Evolutionary conservation across 2,888 invertebrate species (phyloP).

Genomic region (Lucinisca nassula): DNA sequence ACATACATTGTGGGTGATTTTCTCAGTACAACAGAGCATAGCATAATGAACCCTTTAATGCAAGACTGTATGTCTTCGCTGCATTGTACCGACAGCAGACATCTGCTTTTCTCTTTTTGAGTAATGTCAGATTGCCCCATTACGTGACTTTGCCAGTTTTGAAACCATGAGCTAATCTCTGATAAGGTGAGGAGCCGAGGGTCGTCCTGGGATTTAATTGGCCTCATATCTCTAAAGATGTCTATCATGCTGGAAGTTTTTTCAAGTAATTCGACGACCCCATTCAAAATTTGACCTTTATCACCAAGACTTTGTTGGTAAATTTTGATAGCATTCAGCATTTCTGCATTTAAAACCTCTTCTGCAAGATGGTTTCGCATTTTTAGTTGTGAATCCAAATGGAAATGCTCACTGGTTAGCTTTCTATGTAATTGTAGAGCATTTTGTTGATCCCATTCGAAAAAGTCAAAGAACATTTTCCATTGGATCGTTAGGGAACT

Average conservation of each 20-base stretch:
- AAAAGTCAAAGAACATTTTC: conserved; percentile 58
- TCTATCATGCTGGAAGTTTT: conserved; percentile 37
- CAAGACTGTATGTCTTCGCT: too few relatives aligned
- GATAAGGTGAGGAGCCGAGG: conserved; percentile 23
- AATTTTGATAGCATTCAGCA: conserved; percentile 56
- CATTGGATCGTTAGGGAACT: too few relatives aligned
- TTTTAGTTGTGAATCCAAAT: conserved; percentile 49
- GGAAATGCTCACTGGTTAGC: conserved; percentile 57
- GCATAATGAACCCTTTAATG: too few relatives aligned
- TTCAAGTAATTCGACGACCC: conserved; percentile 37
- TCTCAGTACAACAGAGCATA: too few relatives aligned
- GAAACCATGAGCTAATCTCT: conserved; percentile 37
- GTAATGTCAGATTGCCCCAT: too few relatives aligned
- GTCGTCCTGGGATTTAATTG: conserved; percentile 41
- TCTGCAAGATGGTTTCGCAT: too few relatives aligned
- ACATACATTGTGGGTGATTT: too few relatives aligned
- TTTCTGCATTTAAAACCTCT: conserved; percentile 59
- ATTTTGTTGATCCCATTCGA: conserved; percentile 45
- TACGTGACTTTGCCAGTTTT: conserved; percentile 54
- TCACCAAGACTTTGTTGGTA: conserved; percentile 44
- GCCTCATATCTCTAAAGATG: conserved; percentile 40
- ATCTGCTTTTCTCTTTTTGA: too few relatives aligned
- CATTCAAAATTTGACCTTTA: conserved; percentile 25
- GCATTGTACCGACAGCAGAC: too few relatives aligned
- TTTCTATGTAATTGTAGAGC: conserved; percentile 49